phyloP scores from a whole-genome alignment of 2,797 vertebrate species.

The Parotocinclus haroldoi region DNA sequence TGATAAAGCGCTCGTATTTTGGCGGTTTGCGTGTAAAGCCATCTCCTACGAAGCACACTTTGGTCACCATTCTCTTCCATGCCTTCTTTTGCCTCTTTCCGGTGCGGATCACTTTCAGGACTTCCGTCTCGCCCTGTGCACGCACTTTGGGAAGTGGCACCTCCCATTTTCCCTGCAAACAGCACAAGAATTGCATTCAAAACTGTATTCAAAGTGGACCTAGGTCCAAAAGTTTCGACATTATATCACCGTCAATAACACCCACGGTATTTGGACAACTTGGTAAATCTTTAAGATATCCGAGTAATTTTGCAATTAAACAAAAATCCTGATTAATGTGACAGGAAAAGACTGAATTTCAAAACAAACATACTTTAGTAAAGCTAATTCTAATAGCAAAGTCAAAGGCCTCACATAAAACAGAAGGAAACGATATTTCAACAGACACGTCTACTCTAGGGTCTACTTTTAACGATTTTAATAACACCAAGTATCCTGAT shows the following conservation, averaged over 20 bases:
- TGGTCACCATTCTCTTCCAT: constrained; percentile 99
- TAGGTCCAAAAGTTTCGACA: background rate
- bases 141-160: constrained; percentile 96
- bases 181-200: background rate
- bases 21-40: constrained; percentile 96
- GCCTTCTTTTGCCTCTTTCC: constrained; percentile 97
- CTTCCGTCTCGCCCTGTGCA: constrained; percentile 96
- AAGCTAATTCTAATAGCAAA: too few species aligned
- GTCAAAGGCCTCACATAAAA: too few species aligned
- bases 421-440: too few species aligned
- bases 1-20: constrained; percentile 96
- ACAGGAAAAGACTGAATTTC: too few species aligned
- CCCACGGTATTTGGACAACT: background rate
- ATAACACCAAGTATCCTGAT: background rate
- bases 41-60: constrained; percentile 96
- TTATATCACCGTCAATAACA: background rate
- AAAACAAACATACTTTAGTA: too few species aligned
- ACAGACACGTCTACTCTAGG: too few species aligned
- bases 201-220: background rate
- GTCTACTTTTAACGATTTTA: too few species aligned
- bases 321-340: too few species aligned
- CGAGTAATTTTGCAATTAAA: too few species aligned
- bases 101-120: constrained; percentile 91
- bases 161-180: constrained; percentile 91
- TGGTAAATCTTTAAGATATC: too few species aligned